These are phyloP conservation scores for Branchellion lobata DNA, from an alignment of 2,888 invertebrate species.

Conservation along the genomic window DNA sequence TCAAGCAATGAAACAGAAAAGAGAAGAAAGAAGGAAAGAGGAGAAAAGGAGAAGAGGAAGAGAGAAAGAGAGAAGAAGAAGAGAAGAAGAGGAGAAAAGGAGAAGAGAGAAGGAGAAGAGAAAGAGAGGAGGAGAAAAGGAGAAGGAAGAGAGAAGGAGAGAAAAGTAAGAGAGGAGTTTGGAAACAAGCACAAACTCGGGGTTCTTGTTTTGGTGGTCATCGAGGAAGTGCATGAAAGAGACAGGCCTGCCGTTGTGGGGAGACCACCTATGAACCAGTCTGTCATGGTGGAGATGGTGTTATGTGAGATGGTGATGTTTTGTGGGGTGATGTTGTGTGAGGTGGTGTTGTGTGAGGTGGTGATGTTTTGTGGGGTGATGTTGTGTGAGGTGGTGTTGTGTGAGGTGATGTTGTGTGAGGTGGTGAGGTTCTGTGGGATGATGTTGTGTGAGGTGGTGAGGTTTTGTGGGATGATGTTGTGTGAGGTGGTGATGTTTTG, in stretches of 20 bases:
- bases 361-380: not conserved
- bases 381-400: no score
- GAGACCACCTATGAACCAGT: slow-evolving; percentile 78
- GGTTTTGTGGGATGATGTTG: no score
- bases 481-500: no score
- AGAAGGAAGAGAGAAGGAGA: not conserved
- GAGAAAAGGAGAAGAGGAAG: not conserved
- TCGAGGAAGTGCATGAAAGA: slow-evolving; percentile 90
- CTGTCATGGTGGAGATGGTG: not conserved
- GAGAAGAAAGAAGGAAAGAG: not conserved
- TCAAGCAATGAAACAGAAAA: not conserved
- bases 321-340: not conserved
- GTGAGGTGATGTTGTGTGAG: no score
- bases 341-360: not conserved
- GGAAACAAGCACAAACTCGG: slow-evolving; percentile 60
- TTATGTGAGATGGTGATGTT: not conserved
- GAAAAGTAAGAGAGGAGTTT: no score
- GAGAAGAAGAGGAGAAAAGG: not conserved
- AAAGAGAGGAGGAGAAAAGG: not conserved
- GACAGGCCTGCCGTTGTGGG: slow-evolving; percentile 83
- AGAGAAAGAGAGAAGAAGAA: not conserved
- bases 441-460: no score
- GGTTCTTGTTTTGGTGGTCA: slow-evolving; percentile 75
- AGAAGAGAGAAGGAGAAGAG: not conserved
- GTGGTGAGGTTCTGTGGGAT: no score